These are phyloP conservation scores for Pachyuromys duprasi DNA, from an alignment of 2,797 vertebrate genomes.

Conservation along the genomic window DNA sequence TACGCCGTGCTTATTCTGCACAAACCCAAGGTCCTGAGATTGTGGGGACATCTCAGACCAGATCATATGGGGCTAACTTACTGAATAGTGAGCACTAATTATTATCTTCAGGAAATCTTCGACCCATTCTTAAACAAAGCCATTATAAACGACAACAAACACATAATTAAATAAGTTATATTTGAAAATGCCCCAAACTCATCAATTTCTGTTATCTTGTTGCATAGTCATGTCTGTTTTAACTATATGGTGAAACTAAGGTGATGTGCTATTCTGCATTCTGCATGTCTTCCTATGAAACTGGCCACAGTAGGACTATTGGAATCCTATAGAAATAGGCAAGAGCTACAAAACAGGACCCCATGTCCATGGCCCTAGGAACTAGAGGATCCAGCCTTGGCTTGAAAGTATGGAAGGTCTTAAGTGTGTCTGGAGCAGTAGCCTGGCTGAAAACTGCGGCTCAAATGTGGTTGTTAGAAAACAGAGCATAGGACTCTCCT, in stretches of 20 bases:
- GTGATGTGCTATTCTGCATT: neutral
- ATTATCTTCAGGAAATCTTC: neutral
- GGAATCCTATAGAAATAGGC: neutral
- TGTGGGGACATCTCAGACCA: neutral
- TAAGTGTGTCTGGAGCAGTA: neutral
- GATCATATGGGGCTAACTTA: too few species aligned
- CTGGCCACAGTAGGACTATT: neutral
- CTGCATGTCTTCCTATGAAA: neutral
- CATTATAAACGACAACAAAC: constrained; percentile 31
- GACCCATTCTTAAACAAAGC: neutral
- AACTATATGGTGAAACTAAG: neutral
- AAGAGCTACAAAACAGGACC: neutral
- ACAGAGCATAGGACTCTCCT: too few species aligned
- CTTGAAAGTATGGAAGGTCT: neutral
- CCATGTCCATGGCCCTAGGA: neutral
- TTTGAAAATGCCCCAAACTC: neutral
- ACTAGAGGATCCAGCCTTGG: neutral
- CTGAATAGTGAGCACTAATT: neutral
- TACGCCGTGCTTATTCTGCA: neutral
- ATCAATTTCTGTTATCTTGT: neutral
- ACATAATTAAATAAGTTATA: neutral
- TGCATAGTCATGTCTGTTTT: neutral
- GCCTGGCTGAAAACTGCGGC: too few species aligned
- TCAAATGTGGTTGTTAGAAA: neutral
- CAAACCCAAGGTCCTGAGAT: neutral